Evolutionary conservation across 2,797 vertebrate genomes (phyloP).

Genomic region (Gephyroberyx darwinii): DNA sequence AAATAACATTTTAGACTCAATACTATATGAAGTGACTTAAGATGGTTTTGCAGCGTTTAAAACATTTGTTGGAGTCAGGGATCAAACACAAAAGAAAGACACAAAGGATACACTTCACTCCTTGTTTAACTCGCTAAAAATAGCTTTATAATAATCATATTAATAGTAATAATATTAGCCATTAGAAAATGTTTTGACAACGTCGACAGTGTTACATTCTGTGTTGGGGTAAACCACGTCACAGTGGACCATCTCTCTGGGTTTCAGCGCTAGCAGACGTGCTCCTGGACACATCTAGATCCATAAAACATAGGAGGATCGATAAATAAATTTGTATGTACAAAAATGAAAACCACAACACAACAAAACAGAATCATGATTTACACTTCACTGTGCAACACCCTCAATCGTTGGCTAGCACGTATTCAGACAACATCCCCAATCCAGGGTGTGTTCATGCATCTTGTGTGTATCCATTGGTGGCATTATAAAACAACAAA

Average conservation of each 20-base stretch:
- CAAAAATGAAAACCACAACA: slow-evolving; percentile 71
- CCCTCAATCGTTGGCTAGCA: slow-evolving; percentile 19
- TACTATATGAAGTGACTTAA: too few species aligned
- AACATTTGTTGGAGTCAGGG: slow-evolving; percentile 25
- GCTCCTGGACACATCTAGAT: slow-evolving; percentile 71
- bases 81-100: slow-evolving; percentile 61
- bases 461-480: slow-evolving; percentile 45
- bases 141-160: slow-evolving; percentile 87
- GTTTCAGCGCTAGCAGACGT: slow-evolving; percentile 75
- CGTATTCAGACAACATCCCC: slow-evolving; percentile 16
- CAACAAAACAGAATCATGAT: slow-evolving; percentile 62
- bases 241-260: slow-evolving; percentile 86
- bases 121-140: slow-evolving; percentile 85
- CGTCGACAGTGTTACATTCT: slow-evolving; percentile 87
- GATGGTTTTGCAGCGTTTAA: not conserved
- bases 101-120: slow-evolving; percentile 61
- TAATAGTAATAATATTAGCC: slow-evolving; percentile 83
- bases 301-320: slow-evolving; percentile 68
- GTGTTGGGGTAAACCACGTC: slow-evolving; percentile 84
- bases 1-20: too few species aligned
- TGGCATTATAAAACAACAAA: slow-evolving; percentile 53
- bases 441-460: slow-evolving; percentile 53
- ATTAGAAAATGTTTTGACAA: slow-evolving; percentile 85
- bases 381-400: slow-evolving; percentile 50
- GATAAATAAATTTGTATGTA: slow-evolving; percentile 73